Evolutionary conservation across 2,797 vertebrate species (phyloP).

Genomic region (Anabas testudineus): DNA sequence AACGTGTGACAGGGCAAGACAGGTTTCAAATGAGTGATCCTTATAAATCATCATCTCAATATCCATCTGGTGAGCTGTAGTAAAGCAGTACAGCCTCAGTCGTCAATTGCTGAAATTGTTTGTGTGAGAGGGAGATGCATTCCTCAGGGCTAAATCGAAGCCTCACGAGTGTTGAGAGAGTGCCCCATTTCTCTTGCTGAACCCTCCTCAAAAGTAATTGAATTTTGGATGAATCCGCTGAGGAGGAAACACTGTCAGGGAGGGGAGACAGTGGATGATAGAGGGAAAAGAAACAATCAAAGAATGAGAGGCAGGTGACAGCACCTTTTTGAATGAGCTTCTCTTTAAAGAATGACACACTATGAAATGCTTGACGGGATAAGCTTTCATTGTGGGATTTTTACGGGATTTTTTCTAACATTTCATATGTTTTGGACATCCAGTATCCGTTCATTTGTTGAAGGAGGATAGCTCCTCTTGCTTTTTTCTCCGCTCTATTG

Average conservation of each 20-base stretch:
- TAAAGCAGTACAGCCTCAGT: slow-evolving; percentile 39
- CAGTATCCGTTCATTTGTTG: slow-evolving; percentile 42
- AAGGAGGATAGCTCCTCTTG: slow-evolving; percentile 41
- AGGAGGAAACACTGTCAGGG: slow-evolving; percentile 57
- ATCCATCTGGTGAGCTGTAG: slow-evolving; percentile 42
- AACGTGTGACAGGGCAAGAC: slow-evolving; percentile 19
- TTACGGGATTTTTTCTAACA: slow-evolving; percentile 23
- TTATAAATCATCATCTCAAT: slow-evolving; percentile 57
- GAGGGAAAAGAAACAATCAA: slow-evolving; percentile 67
- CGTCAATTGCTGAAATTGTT: slow-evolving; percentile 57
- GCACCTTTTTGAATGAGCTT: slow-evolving; percentile 62
- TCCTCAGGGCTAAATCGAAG: slow-evolving; percentile 52
- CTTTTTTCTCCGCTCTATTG: slow-evolving; percentile 56
- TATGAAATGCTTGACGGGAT: slow-evolving; percentile 57
- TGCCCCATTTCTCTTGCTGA: slow-evolving; percentile 68
- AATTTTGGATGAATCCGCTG: slow-evolving; percentile 75
- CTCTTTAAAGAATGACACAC: slow-evolving; percentile 57
- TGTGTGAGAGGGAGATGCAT: slow-evolving; percentile 45
- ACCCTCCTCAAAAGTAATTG: slow-evolving; percentile 76
- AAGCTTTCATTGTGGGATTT: slow-evolving; percentile 45
- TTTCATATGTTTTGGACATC: slow-evolving; percentile 42
- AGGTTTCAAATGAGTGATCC: slow-evolving; percentile 32
- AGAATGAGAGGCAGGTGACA: slow-evolving; percentile 72
- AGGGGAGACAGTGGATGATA: slow-evolving; percentile 46
- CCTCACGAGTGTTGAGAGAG: slow-evolving; percentile 54